Conservation (phyloP, 2,888 invertebrate genomes). For the Lycophotia porphyrea region DNA sequence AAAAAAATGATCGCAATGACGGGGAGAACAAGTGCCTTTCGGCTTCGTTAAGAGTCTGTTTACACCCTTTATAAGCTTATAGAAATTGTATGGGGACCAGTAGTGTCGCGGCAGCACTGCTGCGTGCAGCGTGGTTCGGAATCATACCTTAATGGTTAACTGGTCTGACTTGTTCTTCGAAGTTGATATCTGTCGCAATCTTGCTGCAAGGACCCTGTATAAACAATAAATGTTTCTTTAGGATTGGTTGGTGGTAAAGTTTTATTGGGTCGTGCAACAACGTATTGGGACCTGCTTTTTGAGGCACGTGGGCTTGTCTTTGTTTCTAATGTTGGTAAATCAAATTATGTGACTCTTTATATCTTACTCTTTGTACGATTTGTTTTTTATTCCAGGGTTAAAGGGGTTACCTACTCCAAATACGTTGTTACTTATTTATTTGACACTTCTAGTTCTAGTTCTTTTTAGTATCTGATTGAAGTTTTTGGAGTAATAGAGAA, state of each 20-base stretch:
- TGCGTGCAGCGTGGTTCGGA: too few species aligned
- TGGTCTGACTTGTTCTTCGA: slow-evolving; percentile 55
- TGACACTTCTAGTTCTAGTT: not conserved
- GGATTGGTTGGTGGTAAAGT: slow-evolving; percentile 7
- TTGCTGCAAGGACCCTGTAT: slow-evolving; percentile 43
- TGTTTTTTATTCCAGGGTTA: not conserved
- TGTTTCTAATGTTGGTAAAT: not conserved
- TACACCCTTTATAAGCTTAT: too few species aligned
- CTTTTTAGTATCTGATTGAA: not conserved
- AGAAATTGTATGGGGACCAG: too few species aligned
- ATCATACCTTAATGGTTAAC: too few species aligned
- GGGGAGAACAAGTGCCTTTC: too few species aligned
- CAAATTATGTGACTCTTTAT: not conserved
- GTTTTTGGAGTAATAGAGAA: too few species aligned
- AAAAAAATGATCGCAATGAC: too few species aligned
- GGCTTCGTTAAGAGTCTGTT: too few species aligned
- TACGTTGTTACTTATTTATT: not conserved
- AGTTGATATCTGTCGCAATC: slow-evolving; percentile 60
- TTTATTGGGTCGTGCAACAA: slow-evolving; percentile 31
- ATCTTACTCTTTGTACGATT: not conserved
- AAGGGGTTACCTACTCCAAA: not conserved
- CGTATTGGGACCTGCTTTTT: slow-evolving; percentile 2
- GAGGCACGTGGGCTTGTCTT: slow-evolving; percentile 13
- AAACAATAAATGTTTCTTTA: slow-evolving; percentile 51
- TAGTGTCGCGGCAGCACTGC: too few species aligned